phyloP scores from a whole-genome alignment of 1,140 invertebrate species.

The Cataglyphis hispanica region DNA sequence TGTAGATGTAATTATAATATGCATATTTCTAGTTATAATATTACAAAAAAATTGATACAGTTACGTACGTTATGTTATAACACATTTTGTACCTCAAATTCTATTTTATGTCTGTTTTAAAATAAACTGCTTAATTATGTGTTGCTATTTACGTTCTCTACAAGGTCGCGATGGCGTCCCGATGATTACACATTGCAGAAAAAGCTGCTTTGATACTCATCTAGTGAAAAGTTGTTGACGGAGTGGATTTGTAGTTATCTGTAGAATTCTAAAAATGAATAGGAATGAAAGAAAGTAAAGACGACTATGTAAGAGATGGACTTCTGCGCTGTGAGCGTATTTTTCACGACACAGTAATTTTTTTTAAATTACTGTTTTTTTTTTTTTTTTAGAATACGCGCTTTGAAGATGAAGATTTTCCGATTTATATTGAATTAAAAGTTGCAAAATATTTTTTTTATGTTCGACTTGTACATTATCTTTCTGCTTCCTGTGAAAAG shows the following conservation, averaged over 20 bases:
- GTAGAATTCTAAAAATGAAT: conserved; percentile 28
- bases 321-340: background rate
- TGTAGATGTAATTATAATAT: too few species aligned
- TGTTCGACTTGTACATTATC: conserved; percentile 16
- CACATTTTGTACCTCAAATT: background rate
- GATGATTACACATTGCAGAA: conserved; percentile 33
- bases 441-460: background rate
- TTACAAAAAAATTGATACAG: background rate
- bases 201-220: conserved; percentile 35
- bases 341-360: conserved; percentile 20
- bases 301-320: background rate
- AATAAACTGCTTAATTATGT: conserved; percentile 47
- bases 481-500: too few species aligned
- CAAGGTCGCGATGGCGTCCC: conserved; percentile 10
- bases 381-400: conserved; percentile 18
- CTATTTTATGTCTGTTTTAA: background rate
- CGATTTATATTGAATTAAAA: background rate
- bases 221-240: conserved; percentile 48
- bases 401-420: background rate
- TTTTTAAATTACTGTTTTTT: conserved; percentile 35
- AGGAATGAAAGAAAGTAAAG: background rate
- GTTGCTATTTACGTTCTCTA: conserved; percentile 1
- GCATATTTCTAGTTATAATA: too few species aligned
- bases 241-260: conserved; percentile 23
- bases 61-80: too few species aligned